These are phyloP conservation scores for Boloria euphrosyne DNA, from an alignment of 2,888 invertebrate species.

Conservation along the genomic window DNA sequence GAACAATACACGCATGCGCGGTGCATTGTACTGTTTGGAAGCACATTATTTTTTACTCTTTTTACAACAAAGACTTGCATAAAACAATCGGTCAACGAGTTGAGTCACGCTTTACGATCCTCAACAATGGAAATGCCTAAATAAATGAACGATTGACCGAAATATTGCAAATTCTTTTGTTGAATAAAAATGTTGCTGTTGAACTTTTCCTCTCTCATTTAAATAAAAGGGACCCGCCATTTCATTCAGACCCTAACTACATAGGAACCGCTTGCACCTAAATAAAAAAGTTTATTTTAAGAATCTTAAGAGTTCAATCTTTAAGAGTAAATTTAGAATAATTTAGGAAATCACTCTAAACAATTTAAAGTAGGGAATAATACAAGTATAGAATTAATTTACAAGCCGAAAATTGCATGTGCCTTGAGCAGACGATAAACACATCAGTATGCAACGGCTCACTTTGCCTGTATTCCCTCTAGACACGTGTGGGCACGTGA, in stretches of 20 bases:
- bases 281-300: no score
- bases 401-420: slow-evolving; percentile 42
- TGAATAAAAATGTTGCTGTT: slow-evolving; percentile 14
- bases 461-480: slow-evolving; percentile 35
- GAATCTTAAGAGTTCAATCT: no score
- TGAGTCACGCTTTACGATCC: slow-evolving; percentile 63
- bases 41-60: slow-evolving; percentile 50
- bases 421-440: slow-evolving; percentile 43
- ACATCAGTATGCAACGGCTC: slow-evolving; percentile 44
- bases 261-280: no score
- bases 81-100: slow-evolving; percentile 62
- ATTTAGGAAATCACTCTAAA: no score
- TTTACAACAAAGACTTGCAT: slow-evolving; percentile 61
- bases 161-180: slow-evolving; percentile 35
- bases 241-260: no score
- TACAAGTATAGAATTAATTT: neutral
- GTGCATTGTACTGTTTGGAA: slow-evolving; percentile 56
- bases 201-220: slow-evolving; percentile 22
- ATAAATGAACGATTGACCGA: slow-evolving; percentile 62
- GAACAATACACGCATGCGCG: slow-evolving; percentile 61
- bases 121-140: slow-evolving; percentile 67
- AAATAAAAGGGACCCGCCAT: neutral
- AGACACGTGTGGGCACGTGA: slow-evolving; percentile 45
- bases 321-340: no score
- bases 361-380: no score